phyloP scores from a whole-genome alignment of 2,888 invertebrate genomes.

The Penaeus monodon region DNA sequence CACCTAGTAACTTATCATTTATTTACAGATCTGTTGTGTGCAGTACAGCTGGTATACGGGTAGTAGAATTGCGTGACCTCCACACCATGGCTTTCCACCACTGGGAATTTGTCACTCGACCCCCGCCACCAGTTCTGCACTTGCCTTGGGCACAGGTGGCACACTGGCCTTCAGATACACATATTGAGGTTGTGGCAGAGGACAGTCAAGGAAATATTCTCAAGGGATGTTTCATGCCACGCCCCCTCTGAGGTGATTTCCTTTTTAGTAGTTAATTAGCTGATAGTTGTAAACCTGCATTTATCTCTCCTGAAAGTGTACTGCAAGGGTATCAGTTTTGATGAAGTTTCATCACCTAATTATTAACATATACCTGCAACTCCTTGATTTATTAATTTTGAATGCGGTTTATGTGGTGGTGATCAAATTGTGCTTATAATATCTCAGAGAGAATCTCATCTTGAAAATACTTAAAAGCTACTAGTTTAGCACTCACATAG shows the following conservation, averaged over 20 bases:
- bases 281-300: too few species aligned
- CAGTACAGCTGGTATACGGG: constrained; percentile 57
- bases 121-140: constrained; percentile 62
- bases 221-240: constrained; percentile 62
- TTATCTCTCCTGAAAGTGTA: not conserved
- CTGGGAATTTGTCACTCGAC: constrained; percentile 63
- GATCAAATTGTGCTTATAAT: too few species aligned
- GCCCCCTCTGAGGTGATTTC: constrained; percentile 49
- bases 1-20: too few species aligned
- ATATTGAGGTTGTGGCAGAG: constrained; percentile 62
- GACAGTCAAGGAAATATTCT: constrained; percentile 61
- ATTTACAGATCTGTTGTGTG: constrained; percentile 60
- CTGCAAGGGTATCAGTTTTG: not conserved
- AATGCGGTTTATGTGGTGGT: too few species aligned
- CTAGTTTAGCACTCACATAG: too few species aligned
- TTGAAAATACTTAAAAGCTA: too few species aligned
- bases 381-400: too few species aligned
- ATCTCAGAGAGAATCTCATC: too few species aligned
- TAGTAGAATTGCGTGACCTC: constrained; percentile 63
- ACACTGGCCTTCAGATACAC: constrained; percentile 64
- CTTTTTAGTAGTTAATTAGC: not conserved
- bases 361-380: too few species aligned
- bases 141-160: constrained; percentile 64
- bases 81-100: constrained; percentile 65
- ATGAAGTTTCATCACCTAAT: not conserved